A percentile compares a stretch with the other conserved stretches of the same genome.
These are phyloP conservation scores for Arge pagana DNA, from an alignment of 2,888 invertebrate species.

Conservation along the genomic window DNA sequence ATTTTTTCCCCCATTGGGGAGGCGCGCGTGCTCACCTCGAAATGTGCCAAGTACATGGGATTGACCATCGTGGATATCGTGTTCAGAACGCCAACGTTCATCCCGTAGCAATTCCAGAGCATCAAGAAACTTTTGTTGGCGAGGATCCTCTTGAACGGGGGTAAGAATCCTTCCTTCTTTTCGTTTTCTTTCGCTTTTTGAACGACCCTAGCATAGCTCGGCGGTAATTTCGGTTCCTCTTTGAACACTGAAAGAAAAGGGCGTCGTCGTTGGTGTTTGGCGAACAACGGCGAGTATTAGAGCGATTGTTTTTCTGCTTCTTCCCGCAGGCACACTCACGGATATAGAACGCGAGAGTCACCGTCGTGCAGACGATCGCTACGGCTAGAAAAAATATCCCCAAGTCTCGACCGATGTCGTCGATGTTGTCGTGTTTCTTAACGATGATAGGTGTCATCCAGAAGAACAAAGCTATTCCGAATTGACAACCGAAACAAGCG, in stretches of 20 bases:
- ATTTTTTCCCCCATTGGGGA: constrained; percentile 1
- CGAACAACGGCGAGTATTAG: background rate
- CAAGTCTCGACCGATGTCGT: constrained; percentile 54
- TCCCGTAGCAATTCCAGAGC: constrained; percentile 65
- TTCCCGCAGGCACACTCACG: constrained; percentile 38
- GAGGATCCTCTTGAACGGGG: constrained; percentile 56
- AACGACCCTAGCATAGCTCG: constrained; percentile 62
- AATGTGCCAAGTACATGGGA: constrained; percentile 49
- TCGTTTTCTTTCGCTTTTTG: constrained; percentile 35
- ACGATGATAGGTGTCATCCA: constrained; percentile 65
- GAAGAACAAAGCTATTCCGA: constrained; percentile 71
- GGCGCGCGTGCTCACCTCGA: constrained; percentile 44
- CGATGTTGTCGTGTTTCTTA: constrained; percentile 50
- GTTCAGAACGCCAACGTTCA: constrained; percentile 72
- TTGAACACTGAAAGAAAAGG: constrained; percentile 20
- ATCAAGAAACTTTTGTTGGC: constrained; percentile 61
- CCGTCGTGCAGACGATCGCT: constrained; percentile 58
- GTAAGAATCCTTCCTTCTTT: constrained; percentile 32
- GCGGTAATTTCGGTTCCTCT: constrained; percentile 56
- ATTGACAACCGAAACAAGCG: constrained; percentile 73
- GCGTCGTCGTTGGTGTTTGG: background rate
- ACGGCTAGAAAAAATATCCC: constrained; percentile 35
- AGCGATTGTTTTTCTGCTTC: too few species aligned
- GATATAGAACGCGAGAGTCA: constrained; percentile 62
- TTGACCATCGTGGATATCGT: constrained; percentile 69